Evolutionary conservation across 2,888 invertebrate genomes (phyloP).

Genomic region (Hirtodrosophila confusa): DNA sequence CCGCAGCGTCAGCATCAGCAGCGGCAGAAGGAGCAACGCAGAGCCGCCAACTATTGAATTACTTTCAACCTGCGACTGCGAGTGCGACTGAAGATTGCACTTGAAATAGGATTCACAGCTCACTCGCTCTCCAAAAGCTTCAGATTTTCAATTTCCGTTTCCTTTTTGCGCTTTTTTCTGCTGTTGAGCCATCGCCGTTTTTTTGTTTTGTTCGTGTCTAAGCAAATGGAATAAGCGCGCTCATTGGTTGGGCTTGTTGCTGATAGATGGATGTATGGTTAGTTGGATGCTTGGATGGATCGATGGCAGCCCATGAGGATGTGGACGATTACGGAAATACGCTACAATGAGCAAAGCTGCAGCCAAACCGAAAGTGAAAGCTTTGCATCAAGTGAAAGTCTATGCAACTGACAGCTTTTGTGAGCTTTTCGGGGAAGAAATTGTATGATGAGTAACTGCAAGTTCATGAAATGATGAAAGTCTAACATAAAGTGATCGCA

Average conservation of each 20-base stretch:
- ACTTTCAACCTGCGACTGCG: constrained; percentile 68
- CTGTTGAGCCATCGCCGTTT: constrained; percentile 9
- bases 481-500: too few species aligned
- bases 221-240: constrained; percentile 78
- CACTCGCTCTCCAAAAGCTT: constrained; percentile 77
- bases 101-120: constrained; percentile 80
- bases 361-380: constrained; percentile 39
- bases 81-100: constrained; percentile 77
- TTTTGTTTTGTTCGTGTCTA: constrained; percentile 69
- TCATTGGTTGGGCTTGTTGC: constrained; percentile 73
- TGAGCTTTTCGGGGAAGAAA: neutral
- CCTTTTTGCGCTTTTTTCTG: constrained; percentile 48
- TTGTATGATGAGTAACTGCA: neutral
- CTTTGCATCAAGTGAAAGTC: constrained; percentile 32
- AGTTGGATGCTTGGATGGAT: constrained; percentile 14
- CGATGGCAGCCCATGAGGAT: constrained; percentile 27
- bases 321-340: constrained; percentile 47
- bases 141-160: constrained; percentile 79
- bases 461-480: neutral
- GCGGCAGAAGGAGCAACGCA: constrained; percentile 24
- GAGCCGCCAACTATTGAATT: constrained; percentile 78
- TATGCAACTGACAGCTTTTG: constrained; percentile 18
- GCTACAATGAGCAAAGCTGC: constrained; percentile 35
- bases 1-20: constrained; percentile 9
- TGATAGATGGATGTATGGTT: constrained; percentile 52